A percentile compares a stretch with the other conserved stretches of the same genome.
Conservation (phyloP, 2,888 invertebrate species). For the Phyto melanocephala region DNA sequence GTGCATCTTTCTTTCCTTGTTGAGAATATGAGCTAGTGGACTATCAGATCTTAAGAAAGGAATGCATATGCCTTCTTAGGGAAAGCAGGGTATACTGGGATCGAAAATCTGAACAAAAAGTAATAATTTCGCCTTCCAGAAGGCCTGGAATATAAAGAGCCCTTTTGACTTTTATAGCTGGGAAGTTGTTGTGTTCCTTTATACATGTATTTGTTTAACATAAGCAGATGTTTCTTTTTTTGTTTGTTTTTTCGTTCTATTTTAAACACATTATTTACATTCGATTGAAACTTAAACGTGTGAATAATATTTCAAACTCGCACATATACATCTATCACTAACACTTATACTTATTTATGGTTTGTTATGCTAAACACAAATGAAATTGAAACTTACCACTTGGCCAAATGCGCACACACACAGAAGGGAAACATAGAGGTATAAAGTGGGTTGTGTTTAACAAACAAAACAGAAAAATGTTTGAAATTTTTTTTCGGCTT, state of each 20-base stretch:
- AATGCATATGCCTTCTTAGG: too few species aligned
- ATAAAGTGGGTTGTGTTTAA: background rate
- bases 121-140: too few species aligned
- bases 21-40: too few species aligned
- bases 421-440: background rate
- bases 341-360: background rate
- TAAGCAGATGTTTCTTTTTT: background rate
- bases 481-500: background rate
- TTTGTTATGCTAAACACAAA: background rate
- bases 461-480: background rate
- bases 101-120: too few species aligned
- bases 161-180: too few species aligned
- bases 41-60: too few species aligned
- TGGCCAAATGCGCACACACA: background rate
- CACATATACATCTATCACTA: background rate
- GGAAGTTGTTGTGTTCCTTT: too few species aligned
- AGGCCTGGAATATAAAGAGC: too few species aligned
- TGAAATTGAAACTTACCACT: background rate
- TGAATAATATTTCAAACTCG: conserved; percentile 30
- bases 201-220: too few species aligned
- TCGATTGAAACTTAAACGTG: conserved; percentile 51
- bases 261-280: conserved; percentile 54
- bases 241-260: conserved; percentile 20
- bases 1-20: too few species aligned
- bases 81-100: too few species aligned